A percentile compares a stretch with the other conserved stretches of the same genome.
Evolutionary conservation across 37 sponge, comb jelly and placozoan genomes (phyloP).

Genomic region (Hormiphora californensis): DNA sequence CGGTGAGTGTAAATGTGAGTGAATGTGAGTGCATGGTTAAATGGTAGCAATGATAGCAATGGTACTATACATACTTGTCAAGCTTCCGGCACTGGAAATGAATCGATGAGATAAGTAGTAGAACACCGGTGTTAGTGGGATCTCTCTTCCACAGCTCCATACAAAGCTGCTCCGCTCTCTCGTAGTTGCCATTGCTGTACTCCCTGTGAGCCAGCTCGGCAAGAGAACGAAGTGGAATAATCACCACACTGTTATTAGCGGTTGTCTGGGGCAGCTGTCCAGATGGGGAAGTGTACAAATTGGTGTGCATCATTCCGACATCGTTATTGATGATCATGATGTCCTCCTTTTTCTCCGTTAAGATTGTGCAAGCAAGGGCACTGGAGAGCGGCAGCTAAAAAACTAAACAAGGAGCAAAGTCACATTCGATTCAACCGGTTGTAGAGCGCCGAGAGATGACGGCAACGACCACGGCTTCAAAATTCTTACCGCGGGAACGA

Average conservation of each 20-base stretch:
- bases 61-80: constrained; percentile 83
- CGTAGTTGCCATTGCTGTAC: constrained; percentile 87
- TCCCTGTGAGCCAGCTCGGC: constrained; percentile 94
- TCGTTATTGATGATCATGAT: constrained; percentile 52
- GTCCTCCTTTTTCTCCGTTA: constrained; percentile 23
- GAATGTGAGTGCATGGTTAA: too few species aligned
- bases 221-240: constrained; percentile 57
- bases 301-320: constrained; percentile 23
- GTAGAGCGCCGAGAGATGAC: too few species aligned
- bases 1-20: too few species aligned
- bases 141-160: constrained; percentile 96
- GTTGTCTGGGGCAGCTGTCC: constrained; percentile 30
- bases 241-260: constrained; percentile 39
- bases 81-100: constrained; percentile 95
- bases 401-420: constrained; percentile 11
- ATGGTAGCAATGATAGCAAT: too few species aligned
- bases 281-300: neutral
- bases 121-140: constrained; percentile 93
- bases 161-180: constrained; percentile 80
- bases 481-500: constrained; percentile 20
- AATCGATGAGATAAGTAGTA: constrained; percentile 93
- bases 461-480: too few species aligned
- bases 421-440: constrained; percentile 53
- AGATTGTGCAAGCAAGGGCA: neutral
- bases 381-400: constrained; percentile 13